Evolutionary conservation across 2,797 vertebrate genomes (phyloP), one percentile per base, ranked within the genome.

Genomic region (Taeniopygia guttata): DNA sequence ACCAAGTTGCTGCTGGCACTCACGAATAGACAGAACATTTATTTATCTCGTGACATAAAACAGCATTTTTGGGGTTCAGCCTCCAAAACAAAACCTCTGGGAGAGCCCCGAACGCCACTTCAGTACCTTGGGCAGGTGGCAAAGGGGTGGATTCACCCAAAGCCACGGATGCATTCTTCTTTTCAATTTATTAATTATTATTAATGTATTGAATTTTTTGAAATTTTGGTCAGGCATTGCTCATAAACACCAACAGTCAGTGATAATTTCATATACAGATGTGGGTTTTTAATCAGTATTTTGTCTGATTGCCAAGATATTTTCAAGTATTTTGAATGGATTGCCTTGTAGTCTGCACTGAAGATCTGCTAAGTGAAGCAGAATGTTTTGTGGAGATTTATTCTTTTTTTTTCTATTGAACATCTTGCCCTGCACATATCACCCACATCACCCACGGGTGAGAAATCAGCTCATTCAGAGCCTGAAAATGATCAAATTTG

Each of bases 21-120:
- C 83, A 13, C 51, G 30, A 73, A 70, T 17, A 75, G 94, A 88
- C 89, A 85, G 15, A 40, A 82, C 73, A 93, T 96, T 94, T 84
- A 83, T 93, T 96, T 95, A 90, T 93, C 63, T 86, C 93, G 1
- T 93, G 94, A 95, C 60, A 95, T 54, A 92, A 93, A 94, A 23
- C 83, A 79, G 80, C 42, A 77, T 92, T 90, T 92, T 17, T 6
- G 6, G 56, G 70, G 74, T 77, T 91, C 48, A 82, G 32, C 13
- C 74, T 82, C 9, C 1, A 59, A 72, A 89, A 92, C 54, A 94
- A 95, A 95, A 85, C 52, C 42, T 43, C 40, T 22, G 64, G 46
- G 30, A 40, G 42, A 74, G 54, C 13, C 32, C 64, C 66, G 46
- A 75, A 58, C 83, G n/a, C 26, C 42, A 62, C 45, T 55, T 66